Percentiles rank a stretch among this genome's conserved stretches.
phyloP scores from a whole-genome alignment of 2,113 vertebrate genomes.

The Trogon surrucura region DNA sequence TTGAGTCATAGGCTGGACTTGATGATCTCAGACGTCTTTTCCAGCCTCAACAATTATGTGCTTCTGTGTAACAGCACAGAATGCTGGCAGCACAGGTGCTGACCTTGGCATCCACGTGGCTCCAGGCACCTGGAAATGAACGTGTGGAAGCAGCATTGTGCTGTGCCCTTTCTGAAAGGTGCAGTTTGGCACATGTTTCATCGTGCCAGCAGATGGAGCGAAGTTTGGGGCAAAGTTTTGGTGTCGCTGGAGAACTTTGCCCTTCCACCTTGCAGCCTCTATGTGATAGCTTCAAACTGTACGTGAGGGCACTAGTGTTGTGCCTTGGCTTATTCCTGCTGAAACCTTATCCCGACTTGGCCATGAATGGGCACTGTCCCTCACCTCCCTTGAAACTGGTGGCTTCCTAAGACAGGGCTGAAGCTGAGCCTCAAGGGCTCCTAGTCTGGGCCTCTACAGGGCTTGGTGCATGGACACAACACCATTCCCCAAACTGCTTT shows the following conservation, averaged over 20 bases:
- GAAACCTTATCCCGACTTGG: not conserved
- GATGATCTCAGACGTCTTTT: too few relatives aligned
- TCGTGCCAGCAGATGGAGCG: not conserved
- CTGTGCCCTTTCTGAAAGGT: not conserved
- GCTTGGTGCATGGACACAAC: not conserved
- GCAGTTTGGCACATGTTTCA: not conserved
- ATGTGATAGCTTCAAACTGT: not conserved
- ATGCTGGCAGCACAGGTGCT: too few relatives aligned
- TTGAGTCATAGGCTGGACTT: too few relatives aligned
- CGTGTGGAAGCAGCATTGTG: accelerated
- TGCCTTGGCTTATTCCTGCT: not conserved
- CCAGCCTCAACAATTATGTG: too few relatives aligned
- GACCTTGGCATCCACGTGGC: not conserved
- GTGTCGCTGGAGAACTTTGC: not conserved
- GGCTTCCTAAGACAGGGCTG: not conserved
- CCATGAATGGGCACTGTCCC: accelerated
- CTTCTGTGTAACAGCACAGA: too few relatives aligned
- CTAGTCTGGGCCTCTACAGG: accelerated
- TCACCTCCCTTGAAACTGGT: not conserved
- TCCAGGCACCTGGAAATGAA: not conserved
- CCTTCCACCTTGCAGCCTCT: not conserved
- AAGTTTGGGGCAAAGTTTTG: not conserved
- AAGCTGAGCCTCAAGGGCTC: not conserved
- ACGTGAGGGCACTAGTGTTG: accelerated
- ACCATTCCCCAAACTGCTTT: not conserved